phyloP scores from a whole-genome alignment of 2,797 vertebrate genomes.

The Melanotaenia maccullochi region DNA sequence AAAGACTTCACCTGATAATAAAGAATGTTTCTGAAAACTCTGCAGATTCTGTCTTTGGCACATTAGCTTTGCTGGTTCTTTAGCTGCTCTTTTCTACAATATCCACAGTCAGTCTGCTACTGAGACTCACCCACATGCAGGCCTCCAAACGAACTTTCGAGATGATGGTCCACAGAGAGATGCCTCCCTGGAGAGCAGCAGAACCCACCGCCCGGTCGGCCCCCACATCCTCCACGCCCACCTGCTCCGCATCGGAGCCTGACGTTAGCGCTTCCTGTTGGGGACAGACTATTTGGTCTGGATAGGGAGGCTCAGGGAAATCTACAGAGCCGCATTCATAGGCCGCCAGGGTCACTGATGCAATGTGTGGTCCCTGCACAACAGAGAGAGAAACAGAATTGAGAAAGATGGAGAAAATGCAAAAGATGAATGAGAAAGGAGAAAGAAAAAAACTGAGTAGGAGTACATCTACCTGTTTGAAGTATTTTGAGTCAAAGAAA shows the following conservation, averaged over 20 bases:
- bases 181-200: constrained; percentile 70
- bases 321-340: constrained; percentile 91
- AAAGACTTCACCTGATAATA: constrained; percentile 23
- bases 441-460: constrained; percentile 17
- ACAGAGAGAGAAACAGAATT: constrained; percentile 25
- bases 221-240: constrained; percentile 40
- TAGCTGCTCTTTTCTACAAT: background rate
- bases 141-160: constrained; percentile 91
- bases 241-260: constrained; percentile 34
- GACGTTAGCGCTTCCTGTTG: constrained; percentile 66
- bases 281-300: constrained; percentile 89
- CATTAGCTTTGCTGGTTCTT: background rate
- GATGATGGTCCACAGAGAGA: constrained; percentile 90
- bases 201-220: constrained; percentile 17
- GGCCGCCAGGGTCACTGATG: constrained; percentile 89
- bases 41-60: background rate
- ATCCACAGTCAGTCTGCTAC: background rate
- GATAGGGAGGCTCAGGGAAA: constrained; percentile 90
- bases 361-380: constrained; percentile 89
- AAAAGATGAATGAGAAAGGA: constrained; percentile 3
- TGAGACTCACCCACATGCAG: constrained; percentile 92
- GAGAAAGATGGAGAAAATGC: constrained; percentile 17
- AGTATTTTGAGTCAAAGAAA: constrained; percentile 70
- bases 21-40: background rate
- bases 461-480: constrained; percentile 46